Base-by-base conservation (phyloP, 2,888 invertebrate genomes). In the Drosophila mercatorum region DNA sequence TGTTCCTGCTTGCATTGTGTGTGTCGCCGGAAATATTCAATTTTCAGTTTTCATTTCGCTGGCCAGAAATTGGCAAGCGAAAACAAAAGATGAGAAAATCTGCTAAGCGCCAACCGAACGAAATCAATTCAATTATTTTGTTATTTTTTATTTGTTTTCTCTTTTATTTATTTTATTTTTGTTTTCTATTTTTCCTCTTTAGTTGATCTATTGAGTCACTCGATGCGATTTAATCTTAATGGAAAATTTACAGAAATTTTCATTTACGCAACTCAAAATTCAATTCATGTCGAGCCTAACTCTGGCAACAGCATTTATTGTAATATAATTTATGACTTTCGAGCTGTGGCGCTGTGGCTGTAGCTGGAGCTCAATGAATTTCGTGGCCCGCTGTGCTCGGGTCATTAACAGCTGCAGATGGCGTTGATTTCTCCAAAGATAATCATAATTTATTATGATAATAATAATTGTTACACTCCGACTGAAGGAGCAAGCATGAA, bases 11-110 rank as follows among this genome's bases (percentile, higher is more conserved):
- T 34, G 67, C 84, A 83, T 83, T 88, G 85, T 88, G 89, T 88
- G 89, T 88, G 89, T 88, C 87, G 89, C 86, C 89, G 89, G 88
- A 89, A 87, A 87, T 89, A 89, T 89, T 85, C 88, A 89, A 89
- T 85, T 85, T 89, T 84, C 87, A 80, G 84, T 88, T 84, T 89
- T 89, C 82, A 85, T 86, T 81, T 87, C 80, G 67, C 67, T 84
- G 68, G 66, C 81, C 84, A 84, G 81, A 86, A 81, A 81, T 86
- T 82, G 87, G 84, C 87, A 78, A 87, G 81, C 75, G 72, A 79
- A 83, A 83, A 88, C 88, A 83, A 85, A 77, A 63, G 70, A 74
- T 47, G 17, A 59, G 62, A 69, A 81, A 81, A 73, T 51, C 84
- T 52, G 68, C 65, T 78, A 72, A 82, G 81, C 78, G 57, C 66